Evolutionary conservation across 2,888 invertebrate genomes (phyloP), one percentile per base, ranked within the genome.

Genomic region (Conchocele bisecta): DNA sequence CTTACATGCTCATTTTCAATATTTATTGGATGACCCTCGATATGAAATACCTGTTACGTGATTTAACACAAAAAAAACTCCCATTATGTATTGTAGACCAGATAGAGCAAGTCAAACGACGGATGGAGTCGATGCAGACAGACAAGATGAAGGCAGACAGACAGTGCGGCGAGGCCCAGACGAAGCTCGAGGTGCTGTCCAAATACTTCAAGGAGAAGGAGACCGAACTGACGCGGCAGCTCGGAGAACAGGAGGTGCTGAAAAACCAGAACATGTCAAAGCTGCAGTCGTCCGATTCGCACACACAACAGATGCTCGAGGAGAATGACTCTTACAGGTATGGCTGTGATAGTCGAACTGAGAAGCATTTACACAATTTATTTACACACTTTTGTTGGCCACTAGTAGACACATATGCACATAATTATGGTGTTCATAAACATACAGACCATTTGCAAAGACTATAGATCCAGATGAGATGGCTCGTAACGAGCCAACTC

Each of bases 191-290:
- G 88, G 97, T 97, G 1, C 92, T 98, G 41, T 95, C 96, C 0
- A 95, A 95, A 87, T 97, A 97, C 91, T 97, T 97, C 92, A 96
- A 97, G 87, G 96, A 97, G 79, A 95, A 96, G 84, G 97, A 97
- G 91, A 93, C 94, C 15, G 95, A 97, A 91, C 92, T 97, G 51
- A 94, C 97, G 66, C 89, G 85, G 91, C 96, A 97, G 91, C 91
- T 96, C 28, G 91, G 91, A 29, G 89, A 89, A 39, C 91, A 91
- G 44, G 89, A 90, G 71, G 89, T 88, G 35, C 82, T 88, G 60
- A 87, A 89, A 69, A 90, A 90, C 68, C 87, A 89, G 70, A 91
- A 86, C 61, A 86, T 85, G 35, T 86, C 80, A 64, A 84, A 83
- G 57, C 63, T 88, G 41, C 80, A 83, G 58, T 79, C 77, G 28